Evolutionary conservation across 2,888 invertebrate species (phyloP), one percentile per base, ranked within the genome.

Genomic region (Synanthedon tipuliformis): DNA sequence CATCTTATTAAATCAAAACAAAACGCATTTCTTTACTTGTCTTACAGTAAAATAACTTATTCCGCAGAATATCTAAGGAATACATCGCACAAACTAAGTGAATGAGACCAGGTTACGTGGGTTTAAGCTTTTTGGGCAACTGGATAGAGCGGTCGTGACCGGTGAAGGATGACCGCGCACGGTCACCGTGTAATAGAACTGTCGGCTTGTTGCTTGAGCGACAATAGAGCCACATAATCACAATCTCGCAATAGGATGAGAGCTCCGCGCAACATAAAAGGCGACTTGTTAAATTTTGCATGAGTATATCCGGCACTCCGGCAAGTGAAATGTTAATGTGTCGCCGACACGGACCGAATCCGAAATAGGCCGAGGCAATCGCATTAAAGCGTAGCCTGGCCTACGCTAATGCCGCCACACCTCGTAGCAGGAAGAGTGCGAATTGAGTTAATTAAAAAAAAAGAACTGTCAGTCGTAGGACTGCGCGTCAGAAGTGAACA

Each of bases 161-260:
- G 34, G 34, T 34, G 73, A 73, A 70, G 63, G 64, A 69, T 67
- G 66, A 65, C 63, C 64, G 68, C 58, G 63, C 58, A 65, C 70
- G 63, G 60, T 64, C 63, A 63, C 71, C 71, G 71, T 74, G 68
- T 73, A 75, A 77, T 78, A 63, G 69, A 67, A 62, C 68, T 69
- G 73, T 73, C 73, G 69, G 66, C 66, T 68, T 59, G 62, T 58
- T 55, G 55, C 53, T 52, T 40, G 16, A 8, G 23, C 27, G 50
- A 13, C 23, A 55, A 52, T 50, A 34, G 52, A 18, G 40, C 41
- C 40, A 8, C 52, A 53, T 56, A 50, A 57, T 12, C 15, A 45
- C 34, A 34, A 34, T 10, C 7, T 10, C 34, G 34, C 34, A 34
- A 34, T 10, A 10, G 34, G 10, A 34, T 1, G 3, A 45, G 45